These are phyloP conservation scores for Pseudachorutes palmiensis DNA, from an alignment of 1,140 invertebrate genomes.

Conservation along the genomic window DNA sequence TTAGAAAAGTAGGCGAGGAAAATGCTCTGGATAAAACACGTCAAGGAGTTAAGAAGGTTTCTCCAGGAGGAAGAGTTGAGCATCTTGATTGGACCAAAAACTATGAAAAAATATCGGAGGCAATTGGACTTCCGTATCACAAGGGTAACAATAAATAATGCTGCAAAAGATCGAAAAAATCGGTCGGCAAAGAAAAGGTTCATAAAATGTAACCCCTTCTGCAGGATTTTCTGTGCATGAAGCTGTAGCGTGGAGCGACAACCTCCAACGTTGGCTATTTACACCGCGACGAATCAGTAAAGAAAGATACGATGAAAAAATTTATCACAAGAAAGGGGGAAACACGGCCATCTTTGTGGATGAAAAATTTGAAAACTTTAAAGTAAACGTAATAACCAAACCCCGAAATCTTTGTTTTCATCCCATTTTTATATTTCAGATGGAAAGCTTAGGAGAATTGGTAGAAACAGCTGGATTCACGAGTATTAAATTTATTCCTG, in stretches of 20 bases:
- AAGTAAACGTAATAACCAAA: too few species aligned
- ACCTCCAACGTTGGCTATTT: constrained; percentile 83
- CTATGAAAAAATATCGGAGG: constrained; percentile 49
- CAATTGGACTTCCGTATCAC: constrained; percentile 52
- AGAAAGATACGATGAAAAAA: constrained; percentile 75
- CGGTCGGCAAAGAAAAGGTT: too few species aligned
- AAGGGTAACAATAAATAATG: constrained; percentile 52
- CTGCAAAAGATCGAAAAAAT: constrained; percentile 60
- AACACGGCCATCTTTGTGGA: constrained; percentile 79
- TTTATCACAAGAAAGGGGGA: constrained; percentile 84
- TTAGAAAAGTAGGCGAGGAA: constrained; percentile 57
- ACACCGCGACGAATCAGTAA: constrained; percentile 81
- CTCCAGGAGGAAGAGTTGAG: constrained; percentile 64
- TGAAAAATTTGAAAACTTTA: constrained; percentile 63
- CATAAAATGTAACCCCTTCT: too few species aligned
- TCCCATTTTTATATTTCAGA: constrained; percentile 45
- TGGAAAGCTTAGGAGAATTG: constrained; percentile 57
- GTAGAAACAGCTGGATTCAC: constrained; percentile 83
- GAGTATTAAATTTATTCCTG: constrained; percentile 94
- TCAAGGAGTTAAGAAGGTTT: constrained; percentile 85
- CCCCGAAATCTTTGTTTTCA: constrained; percentile 21
- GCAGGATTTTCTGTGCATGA: constrained; percentile 96
- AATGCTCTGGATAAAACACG: constrained; percentile 88
- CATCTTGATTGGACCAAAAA: constrained; percentile 64
- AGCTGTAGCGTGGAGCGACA: constrained; percentile 76